These are phyloP conservation scores for Pissodes strobi DNA, from an alignment of 1,140 invertebrate species.

Conservation along the genomic window DNA sequence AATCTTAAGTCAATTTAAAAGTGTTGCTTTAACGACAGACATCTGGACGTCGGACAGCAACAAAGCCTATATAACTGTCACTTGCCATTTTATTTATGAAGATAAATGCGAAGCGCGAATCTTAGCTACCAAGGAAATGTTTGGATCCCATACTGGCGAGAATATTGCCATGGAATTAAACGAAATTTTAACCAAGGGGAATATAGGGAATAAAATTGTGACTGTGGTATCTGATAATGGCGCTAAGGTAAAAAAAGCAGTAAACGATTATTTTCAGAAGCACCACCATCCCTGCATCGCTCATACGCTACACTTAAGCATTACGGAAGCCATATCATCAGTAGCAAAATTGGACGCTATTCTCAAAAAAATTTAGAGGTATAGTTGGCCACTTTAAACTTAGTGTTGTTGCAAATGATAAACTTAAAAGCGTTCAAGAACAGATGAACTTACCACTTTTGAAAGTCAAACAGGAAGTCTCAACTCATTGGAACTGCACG, in stretches of 20 bases:
- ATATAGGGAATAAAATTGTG: slow-evolving; percentile 16
- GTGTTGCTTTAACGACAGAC: slow-evolving; percentile 30
- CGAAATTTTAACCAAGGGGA: background rate
- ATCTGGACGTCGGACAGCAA: slow-evolving; percentile 35
- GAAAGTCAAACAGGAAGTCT: slow-evolving; percentile 43
- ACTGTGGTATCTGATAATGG: slow-evolving; percentile 17
- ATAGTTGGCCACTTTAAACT: slow-evolving; percentile 30
- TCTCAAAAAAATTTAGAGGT: slow-evolving; percentile 22
- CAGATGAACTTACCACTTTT: slow-evolving; percentile 37
- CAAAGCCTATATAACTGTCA: slow-evolving; percentile 19
- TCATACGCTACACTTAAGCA: slow-evolving; percentile 33
- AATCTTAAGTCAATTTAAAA: slow-evolving; percentile 13
- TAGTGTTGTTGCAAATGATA: slow-evolving; percentile 20
- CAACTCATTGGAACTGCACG: slow-evolving; percentile 49
- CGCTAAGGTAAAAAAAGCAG: slow-evolving; percentile 15
- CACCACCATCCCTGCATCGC: slow-evolving; percentile 55
- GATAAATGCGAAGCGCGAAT: slow-evolving; percentile 1
- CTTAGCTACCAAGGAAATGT: slow-evolving; percentile 20
- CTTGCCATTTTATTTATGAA: slow-evolving; percentile 32
- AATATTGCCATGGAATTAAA: background rate
- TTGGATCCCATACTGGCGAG: slow-evolving; percentile 19
- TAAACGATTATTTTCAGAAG: slow-evolving; percentile 46
- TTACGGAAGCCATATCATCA: slow-evolving; percentile 5
- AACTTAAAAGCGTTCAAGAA: slow-evolving; percentile 31
- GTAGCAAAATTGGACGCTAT: background rate